A percentile compares a stretch with the other conserved stretches of the same genome.
Conservation (phyloP, 2,888 invertebrate species). For the Gibbula magus region DNA sequence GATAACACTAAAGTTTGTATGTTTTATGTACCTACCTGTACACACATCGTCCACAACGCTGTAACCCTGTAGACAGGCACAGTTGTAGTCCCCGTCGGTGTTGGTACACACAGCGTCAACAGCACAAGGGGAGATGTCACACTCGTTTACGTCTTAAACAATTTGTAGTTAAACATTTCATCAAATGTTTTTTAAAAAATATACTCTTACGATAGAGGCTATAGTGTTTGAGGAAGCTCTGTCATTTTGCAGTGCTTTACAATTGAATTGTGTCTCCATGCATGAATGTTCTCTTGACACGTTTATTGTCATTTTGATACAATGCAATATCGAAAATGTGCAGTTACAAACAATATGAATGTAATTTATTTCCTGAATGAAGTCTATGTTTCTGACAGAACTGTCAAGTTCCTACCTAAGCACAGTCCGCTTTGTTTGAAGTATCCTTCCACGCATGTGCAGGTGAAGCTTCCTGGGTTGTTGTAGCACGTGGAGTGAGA, state of each 20-base stretch:
- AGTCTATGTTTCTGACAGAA: no score
- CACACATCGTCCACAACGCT: background rate
- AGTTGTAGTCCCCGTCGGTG: constrained; percentile 23
- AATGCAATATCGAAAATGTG: background rate
- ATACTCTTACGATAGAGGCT: background rate
- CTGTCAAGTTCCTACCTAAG: constrained; percentile 17
- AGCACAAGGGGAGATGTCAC: background rate
- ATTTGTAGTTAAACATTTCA: no score
- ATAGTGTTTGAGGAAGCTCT: background rate
- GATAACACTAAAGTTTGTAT: background rate
- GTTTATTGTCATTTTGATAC: background rate
- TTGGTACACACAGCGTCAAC: constrained; percentile 9
- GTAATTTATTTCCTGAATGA: no score
- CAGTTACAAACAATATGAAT: no score
- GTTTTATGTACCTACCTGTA: background rate
- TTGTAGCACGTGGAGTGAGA: constrained; percentile 32
- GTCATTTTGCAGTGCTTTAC: background rate
- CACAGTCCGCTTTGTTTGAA: constrained; percentile 20
- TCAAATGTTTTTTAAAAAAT: background rate
- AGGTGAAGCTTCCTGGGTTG: constrained; percentile 31
- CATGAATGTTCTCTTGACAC: background rate
- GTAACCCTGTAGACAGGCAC: constrained; percentile 23
- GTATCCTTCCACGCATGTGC: constrained; percentile 31
- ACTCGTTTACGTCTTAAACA: constrained; percentile 22
- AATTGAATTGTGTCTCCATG: background rate